Base-by-base conservation (phyloP, 23 tunicate genomes). In the Halocynthia aurantium region DNA sequence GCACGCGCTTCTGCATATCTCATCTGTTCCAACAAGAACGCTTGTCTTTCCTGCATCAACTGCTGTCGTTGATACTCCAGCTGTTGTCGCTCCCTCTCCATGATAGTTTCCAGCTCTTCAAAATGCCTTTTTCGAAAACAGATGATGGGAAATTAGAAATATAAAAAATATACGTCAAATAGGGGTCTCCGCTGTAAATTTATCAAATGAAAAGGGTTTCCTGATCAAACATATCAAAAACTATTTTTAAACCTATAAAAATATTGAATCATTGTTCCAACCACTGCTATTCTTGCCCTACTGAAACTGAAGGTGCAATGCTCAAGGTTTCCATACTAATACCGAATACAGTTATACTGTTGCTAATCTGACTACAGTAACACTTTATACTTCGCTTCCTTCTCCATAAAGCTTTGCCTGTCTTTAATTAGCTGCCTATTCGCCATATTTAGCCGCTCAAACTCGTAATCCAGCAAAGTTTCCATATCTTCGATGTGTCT, bases 91-190 rank as follows among this genome's bases (percentile, higher is more conserved):
- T 96, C 97, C 12, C 96, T 58, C 52, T 96, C 99, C 91, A 96
- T 92, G 57, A 96, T 96, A 8, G 91, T 87, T 77, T 96, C 99
- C 61, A 96, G 82, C 77, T 96, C 99, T 52, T 96, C 99, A 77
- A 96, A 92, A 64, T 96, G 99, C 64, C 96, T 92, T 56, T 22
- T 9, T 11, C 17, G 72, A 67, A 67, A 31, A 31, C 44, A 31
- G n/a, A n/a, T n/a, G n/a, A n/a, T 31, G 44, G 44, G 44, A 31
- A 31, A 31, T 31, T 31, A 31, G 44, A 31, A 31, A 31, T 31
- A 31, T 31, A 31, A 31, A 31, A 31, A 31, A 31, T 31, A 31
- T 31, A 31, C 44, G 44, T 31, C 44, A 31, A 31, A 31, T 31
- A 31, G 44, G 4, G 4, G 44, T 31, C 44, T 31, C 2, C 44